A percentile compares a stretch with the other conserved stretches of the same genome.
These are phyloP conservation scores for Mirounga angustirostris DNA, from an alignment of 2,113 vertebrate species.

Conservation along the genomic window DNA sequence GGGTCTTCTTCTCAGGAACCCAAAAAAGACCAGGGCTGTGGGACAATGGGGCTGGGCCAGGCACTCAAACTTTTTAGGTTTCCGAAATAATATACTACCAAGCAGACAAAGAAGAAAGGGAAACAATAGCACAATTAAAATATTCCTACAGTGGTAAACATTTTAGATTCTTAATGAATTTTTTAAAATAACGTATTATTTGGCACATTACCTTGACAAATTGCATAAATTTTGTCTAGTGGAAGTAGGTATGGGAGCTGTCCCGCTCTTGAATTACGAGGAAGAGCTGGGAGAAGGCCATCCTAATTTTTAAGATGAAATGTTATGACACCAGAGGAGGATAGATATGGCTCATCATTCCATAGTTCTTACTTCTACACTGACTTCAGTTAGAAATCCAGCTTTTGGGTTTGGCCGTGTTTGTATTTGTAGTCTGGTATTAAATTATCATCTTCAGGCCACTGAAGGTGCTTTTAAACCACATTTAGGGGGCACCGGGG, in stretches of 20 bases:
- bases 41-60: no score
- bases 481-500: background rate
- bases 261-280: background rate
- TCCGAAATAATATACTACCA: background rate
- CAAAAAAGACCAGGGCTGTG: background rate
- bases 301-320: background rate
- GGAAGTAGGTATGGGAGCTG: background rate
- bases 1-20: background rate
- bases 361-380: background rate
- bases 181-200: background rate
- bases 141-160: background rate
- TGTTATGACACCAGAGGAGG: background rate
- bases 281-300: background rate
- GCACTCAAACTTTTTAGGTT: background rate
- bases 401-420: background rate
- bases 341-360: background rate
- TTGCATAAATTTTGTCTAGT: background rate
- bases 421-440: background rate
- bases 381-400: background rate
- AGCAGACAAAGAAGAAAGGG: background rate
- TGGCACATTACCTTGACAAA: background rate
- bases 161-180: background rate
- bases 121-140: background rate
- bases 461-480: background rate
- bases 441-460: background rate